Conservation (phyloP, 1,140 invertebrate genomes). For the Harlomillsia oculata region DNA sequence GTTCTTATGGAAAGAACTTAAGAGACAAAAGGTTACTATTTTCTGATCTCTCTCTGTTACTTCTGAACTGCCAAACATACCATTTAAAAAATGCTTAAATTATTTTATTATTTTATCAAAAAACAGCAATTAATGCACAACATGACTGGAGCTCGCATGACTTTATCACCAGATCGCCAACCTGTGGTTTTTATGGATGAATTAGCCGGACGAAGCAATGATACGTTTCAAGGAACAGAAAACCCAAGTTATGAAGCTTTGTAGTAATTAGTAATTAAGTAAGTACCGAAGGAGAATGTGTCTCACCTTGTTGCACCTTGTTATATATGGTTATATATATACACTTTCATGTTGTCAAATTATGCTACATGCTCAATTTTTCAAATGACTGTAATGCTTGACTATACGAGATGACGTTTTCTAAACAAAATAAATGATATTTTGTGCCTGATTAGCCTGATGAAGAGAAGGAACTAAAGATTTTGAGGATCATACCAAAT, state of each 20-base stretch:
- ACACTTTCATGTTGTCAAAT: no score
- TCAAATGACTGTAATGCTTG: no score
- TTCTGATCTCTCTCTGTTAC: neutral
- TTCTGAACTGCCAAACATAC: neutral
- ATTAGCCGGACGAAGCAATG: neutral
- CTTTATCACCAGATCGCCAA: neutral
- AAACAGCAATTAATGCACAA: constrained; percentile 1
- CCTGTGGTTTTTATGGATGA: constrained; percentile 3
- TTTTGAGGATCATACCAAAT: no score
- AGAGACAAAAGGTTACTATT: constrained; percentile 2
- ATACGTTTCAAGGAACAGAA: neutral
- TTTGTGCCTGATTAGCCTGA: no score
- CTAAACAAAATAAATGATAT: no score
- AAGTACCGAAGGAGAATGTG: no score
- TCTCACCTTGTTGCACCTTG: no score
- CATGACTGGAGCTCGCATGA: neutral
- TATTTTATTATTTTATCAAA: no score
- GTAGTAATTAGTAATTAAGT: neutral
- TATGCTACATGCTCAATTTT: no score
- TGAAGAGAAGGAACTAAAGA: no score
- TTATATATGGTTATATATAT: no score
- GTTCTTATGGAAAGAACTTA: neutral
- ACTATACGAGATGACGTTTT: no score
- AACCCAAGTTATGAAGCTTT: neutral
- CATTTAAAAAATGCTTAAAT: neutral